Percentiles rank a stretch among this genome's conserved stretches.
These are phyloP conservation scores for Globia sparganii DNA, from an alignment of 2,888 invertebrate species.

Conservation along the genomic window DNA sequence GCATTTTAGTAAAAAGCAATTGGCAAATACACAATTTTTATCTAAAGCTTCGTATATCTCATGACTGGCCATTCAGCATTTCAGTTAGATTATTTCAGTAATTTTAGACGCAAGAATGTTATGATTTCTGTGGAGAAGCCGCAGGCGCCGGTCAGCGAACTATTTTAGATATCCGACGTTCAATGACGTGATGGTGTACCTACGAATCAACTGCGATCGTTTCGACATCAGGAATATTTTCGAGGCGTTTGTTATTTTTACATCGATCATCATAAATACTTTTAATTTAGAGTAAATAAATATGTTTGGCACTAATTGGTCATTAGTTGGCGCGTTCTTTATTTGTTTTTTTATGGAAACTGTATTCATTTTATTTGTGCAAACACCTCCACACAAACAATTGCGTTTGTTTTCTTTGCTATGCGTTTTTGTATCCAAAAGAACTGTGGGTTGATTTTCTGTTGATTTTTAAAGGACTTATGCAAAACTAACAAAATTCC, in stretches of 20 bases:
- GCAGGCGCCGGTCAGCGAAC: slow-evolving; percentile 70
- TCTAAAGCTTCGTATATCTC: slow-evolving; percentile 53
- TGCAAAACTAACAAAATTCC: slow-evolving; percentile 3
- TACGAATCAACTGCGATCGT: slow-evolving; percentile 52
- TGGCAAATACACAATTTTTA: slow-evolving; percentile 80
- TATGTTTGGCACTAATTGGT: slow-evolving; percentile 45
- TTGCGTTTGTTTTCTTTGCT: slow-evolving; percentile 7
- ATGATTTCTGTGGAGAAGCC: slow-evolving; percentile 74
- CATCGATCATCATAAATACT: slow-evolving; percentile 35
- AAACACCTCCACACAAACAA: slow-evolving; percentile 2
- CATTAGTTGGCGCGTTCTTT: slow-evolving; percentile 26
- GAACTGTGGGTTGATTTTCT: background rate
- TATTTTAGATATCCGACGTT: slow-evolving; percentile 73
- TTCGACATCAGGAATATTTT: slow-evolving; percentile 67
- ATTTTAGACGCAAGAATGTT: slow-evolving; percentile 79
- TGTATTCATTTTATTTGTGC: slow-evolving; percentile 24
- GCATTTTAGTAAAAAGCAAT: slow-evolving; percentile 70
- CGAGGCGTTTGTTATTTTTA: slow-evolving; percentile 57
- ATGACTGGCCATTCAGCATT: slow-evolving; percentile 69
- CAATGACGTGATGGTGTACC: slow-evolving; percentile 48
- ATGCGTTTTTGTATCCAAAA: background rate
- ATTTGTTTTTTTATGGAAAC: slow-evolving; percentile 24
- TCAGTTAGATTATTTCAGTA: slow-evolving; percentile 74
- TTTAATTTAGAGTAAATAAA: slow-evolving; percentile 36
- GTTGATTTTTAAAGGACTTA: background rate